Base-by-base conservation (phyloP, 2,888 invertebrate genomes). In the Hyles lineata region DNA sequence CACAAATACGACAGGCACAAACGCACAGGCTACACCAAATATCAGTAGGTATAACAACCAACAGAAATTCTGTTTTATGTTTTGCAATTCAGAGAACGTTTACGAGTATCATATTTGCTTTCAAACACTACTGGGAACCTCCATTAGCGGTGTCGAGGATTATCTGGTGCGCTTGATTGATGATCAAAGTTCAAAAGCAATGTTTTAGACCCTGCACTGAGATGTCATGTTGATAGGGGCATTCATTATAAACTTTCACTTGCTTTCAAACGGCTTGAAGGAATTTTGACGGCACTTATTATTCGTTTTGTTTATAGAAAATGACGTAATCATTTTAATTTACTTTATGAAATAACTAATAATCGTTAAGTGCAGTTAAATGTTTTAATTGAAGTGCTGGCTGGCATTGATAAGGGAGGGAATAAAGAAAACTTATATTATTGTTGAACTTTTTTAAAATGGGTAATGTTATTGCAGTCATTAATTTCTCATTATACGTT, bases 151-250 rank as follows among this genome's bases (percentile, higher is more conserved):
- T 17, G n/a, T 35, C 19, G 23, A 25, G 58, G 60, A 60, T 43
- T 60, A 71, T 59, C 70, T 43, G 43, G 60, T 43, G 6, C n/a
- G 43, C 21, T 70, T 76, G 79, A 77, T 76, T 74, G 76, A 77
- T 73, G 76, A 74, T 76, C 67, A 74, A 78, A 76, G 75, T 78
- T 76, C 71, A 72, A 59, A 55, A 60, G 73, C 72, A 73, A 76
- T 62, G 62, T 62, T 62, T 32, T 62, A 32, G 62, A 62, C 19
- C 62, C 19, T 76, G 74, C 76, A 75, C 73, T 60, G 63, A 61
- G 32, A 35, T 63, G 35, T 35, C 11, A 63, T 63, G 8, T 63
- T 35, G 35, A 62, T 62, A 62, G 17, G 19, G 15, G 32, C 32
- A 67, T 35, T 43, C 43, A 43, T 50, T 67, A 63, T 35, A 63